Evolutionary conservation across 2,113 vertebrate species (phyloP), one percentile per base, ranked within the genome.

Genomic region (Azemiops feae): DNA sequence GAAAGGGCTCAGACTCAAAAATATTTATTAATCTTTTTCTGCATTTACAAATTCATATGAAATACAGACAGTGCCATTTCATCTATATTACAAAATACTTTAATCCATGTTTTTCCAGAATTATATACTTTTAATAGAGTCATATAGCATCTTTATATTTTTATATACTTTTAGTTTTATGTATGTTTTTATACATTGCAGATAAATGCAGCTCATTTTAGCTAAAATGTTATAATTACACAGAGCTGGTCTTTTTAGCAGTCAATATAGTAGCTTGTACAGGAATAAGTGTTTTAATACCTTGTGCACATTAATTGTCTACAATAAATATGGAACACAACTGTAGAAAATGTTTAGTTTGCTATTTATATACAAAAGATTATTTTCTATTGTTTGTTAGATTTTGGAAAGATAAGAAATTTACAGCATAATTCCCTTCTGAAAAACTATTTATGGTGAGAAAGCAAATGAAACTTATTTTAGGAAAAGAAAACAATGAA

Each of bases 261-360:
- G 30, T 58, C 45, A 64, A 53, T 25, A 50, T 87, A 87, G 16
- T 60, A 54, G 55, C 58, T 92, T 87, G 55, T 60, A 92, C 16
- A 92, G 47, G 55, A 88, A 88, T 92, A 88, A 87, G 5, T 64
- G 10, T 39, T 87, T 52, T 64, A 92, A 39, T 92, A 22, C 85
- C 30, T 88, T 69, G 10, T 64, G 91, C 45, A 52, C 45, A 92
- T 87, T 92, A 92, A 92, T 87, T 92, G 18, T 52, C 85, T 87
- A 16, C 39, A 60, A 52, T 92, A 52, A 87, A 64, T 64, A n/a
- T 22, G 23, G 27, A 52, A 12, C 55, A 14, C 91, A 87, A 58
- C 43, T 58, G 30, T 58, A 91, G 91, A 58, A 57, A 91, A 86
- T 1, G 0, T 57, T 43, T 85, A 74, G 9, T 90, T 50, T 85